Percentiles rank a stretch among this genome's conserved stretches.
These are phyloP conservation scores for Nerophis ophidion DNA, from an alignment of 2,113 vertebrate species.

Conservation along the genomic window DNA sequence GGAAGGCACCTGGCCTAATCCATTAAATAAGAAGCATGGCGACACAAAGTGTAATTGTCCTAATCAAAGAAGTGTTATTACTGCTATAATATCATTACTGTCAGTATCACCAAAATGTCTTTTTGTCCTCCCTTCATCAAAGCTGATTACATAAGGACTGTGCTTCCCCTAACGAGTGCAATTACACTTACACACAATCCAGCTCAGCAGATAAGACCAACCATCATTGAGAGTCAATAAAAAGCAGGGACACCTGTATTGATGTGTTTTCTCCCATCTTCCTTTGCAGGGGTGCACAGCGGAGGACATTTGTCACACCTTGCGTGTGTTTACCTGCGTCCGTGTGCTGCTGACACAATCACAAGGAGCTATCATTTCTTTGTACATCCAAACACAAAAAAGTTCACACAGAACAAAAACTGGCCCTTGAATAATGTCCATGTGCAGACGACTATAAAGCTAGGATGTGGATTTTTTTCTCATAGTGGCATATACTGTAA, in stretches of 20 bases:
- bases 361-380: no score
- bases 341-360: no score
- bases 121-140: slow-evolving; percentile 32
- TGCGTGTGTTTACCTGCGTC: slow-evolving; percentile 14
- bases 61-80: slow-evolving; percentile 58
- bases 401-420: background rate
- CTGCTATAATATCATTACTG: slow-evolving; percentile 32
- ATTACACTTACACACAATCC: slow-evolving; percentile 26
- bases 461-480: no score
- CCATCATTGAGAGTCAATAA: slow-evolving; percentile 37
- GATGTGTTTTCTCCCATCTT: slow-evolving; percentile 64
- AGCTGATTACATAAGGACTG: slow-evolving; percentile 32
- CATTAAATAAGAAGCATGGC: no score
- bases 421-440: no score
- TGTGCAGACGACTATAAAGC: no score
- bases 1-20: no score
- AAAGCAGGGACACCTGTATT: slow-evolving; percentile 52
- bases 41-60: slow-evolving; percentile 44
- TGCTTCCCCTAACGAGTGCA: slow-evolving; percentile 38
- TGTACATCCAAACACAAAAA: no score
- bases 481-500: no score
- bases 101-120: slow-evolving; percentile 9
- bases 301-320: slow-evolving; percentile 26
- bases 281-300: slow-evolving; percentile 46
- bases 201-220: background rate